phyloP scores from a whole-genome alignment of 2,888 invertebrate genomes.

The Sericinus montela region DNA sequence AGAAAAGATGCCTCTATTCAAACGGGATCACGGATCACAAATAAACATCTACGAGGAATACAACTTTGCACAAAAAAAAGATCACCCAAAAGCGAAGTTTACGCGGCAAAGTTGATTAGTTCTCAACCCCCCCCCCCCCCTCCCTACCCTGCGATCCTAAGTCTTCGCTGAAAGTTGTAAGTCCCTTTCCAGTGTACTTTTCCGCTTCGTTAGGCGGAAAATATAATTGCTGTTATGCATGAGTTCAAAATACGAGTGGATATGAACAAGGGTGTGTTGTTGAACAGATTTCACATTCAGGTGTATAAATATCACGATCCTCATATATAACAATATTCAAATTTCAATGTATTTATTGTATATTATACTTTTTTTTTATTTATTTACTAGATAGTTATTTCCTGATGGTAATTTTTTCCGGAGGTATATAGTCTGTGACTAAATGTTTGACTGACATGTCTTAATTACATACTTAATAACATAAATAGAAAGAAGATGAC shows the following conservation, averaged over 20 bases:
- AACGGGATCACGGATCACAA: neutral
- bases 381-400: too few relatives aligned
- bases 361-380: too few relatives aligned
- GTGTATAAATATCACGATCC: neutral
- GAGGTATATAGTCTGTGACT: too few relatives aligned
- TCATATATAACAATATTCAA: too few relatives aligned
- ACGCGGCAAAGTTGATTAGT: constrained; percentile 26
- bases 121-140: neutral
- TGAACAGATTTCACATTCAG: constrained; percentile 21
- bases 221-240: constrained; percentile 49
- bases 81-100: constrained; percentile 20
- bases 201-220: constrained; percentile 51
- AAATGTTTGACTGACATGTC: too few relatives aligned
- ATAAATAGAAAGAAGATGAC: too few relatives aligned
- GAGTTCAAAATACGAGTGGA: constrained; percentile 17
- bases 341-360: too few relatives aligned
- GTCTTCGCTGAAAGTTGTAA: constrained; percentile 26
- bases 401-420: too few relatives aligned
- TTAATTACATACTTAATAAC: too few relatives aligned
- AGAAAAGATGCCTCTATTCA: neutral
- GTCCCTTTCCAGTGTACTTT: constrained; percentile 41
- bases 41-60: neutral
- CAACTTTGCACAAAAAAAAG: constrained; percentile 12
- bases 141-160: constrained; percentile 18
- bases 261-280: constrained; percentile 35